phyloP scores from a whole-genome alignment of 92 coral and sea anemone species.

The Galaxea fascicularis region DNA sequence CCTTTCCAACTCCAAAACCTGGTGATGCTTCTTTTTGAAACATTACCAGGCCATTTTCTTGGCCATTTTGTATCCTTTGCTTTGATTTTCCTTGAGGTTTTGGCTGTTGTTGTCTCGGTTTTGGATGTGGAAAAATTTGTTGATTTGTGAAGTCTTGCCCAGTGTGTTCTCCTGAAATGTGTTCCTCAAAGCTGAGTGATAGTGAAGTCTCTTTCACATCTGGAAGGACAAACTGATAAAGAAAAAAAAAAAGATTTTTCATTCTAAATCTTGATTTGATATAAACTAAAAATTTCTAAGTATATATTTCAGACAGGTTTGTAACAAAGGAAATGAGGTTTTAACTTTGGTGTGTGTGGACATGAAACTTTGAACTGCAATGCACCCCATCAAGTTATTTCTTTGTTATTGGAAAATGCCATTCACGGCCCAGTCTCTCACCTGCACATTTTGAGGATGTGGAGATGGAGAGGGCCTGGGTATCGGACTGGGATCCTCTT shows the following conservation, averaged over 20 bases:
- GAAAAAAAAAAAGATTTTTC: not conserved
- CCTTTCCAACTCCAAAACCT: not conserved
- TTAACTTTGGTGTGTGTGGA: too few species aligned
- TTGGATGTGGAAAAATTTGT: constrained; percentile 22
- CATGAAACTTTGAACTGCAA: too few species aligned
- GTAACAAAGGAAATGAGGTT: too few species aligned
- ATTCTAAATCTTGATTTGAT: not conserved
- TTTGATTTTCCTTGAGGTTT: constrained; percentile 4
- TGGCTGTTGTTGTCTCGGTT: not conserved
- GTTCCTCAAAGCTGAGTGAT: constrained; percentile 88
- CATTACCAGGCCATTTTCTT: constrained; percentile 9
- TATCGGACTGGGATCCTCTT: constrained; percentile 51
- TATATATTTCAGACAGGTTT: too few species aligned
- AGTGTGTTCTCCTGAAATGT: constrained; percentile 14
- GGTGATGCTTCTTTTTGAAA: not conserved
- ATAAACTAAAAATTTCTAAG: not conserved
- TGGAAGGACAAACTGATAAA: constrained; percentile 67
- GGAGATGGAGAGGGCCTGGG: constrained; percentile 91
- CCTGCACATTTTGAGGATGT: constrained; percentile 80
- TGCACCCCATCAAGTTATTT: too few species aligned
- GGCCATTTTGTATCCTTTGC: constrained; percentile 15
- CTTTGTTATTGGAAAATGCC: too few species aligned
- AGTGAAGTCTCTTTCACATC: constrained; percentile 83
- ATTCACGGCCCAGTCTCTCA: constrained; percentile 5
- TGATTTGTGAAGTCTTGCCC: constrained; percentile 27